Conservation (phyloP, 2,888 invertebrate species). For the Leptopilina myrica region DNA sequence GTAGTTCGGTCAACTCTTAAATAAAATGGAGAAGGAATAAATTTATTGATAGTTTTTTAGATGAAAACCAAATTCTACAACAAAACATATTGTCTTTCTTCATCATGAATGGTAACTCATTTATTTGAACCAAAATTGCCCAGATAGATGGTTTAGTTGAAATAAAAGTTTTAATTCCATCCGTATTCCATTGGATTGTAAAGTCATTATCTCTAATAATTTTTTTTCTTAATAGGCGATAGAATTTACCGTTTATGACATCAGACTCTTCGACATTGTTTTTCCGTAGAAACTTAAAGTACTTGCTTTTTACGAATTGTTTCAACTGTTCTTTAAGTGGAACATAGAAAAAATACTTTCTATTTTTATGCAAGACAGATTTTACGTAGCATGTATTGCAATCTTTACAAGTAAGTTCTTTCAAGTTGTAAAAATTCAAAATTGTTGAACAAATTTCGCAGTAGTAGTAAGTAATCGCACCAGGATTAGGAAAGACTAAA, state of each 20-base stretch:
- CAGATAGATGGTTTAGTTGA: conserved; percentile 9
- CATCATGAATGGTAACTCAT: conserved; percentile 23
- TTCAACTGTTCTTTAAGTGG: too few species aligned
- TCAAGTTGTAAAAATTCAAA: background rate
- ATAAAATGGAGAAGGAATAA: conserved; percentile 28
- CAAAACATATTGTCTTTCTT: conserved; percentile 34
- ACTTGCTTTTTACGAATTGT: too few species aligned
- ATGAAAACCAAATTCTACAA: conserved; percentile 39
- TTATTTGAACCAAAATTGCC: conserved; percentile 30
- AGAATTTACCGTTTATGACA: too few species aligned
- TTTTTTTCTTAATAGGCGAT: too few species aligned
- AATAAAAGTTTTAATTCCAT: conserved; percentile 31
- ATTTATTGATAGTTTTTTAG: background rate
- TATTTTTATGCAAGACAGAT: background rate
- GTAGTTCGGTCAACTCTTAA: conserved; percentile 45
- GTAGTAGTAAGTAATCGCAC: background rate
- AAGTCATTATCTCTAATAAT: too few species aligned
- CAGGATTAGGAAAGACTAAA: background rate
- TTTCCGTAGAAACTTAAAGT: too few species aligned
- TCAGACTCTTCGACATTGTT: too few species aligned
- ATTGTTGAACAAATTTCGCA: background rate
- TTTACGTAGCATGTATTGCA: background rate
- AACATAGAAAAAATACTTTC: background rate
- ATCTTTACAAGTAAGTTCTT: background rate
- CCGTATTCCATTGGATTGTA: conserved; percentile 25